Evolutionary conservation across 1,140 invertebrate genomes (phyloP).

Genomic region (Asbolus verrucosus): DNA sequence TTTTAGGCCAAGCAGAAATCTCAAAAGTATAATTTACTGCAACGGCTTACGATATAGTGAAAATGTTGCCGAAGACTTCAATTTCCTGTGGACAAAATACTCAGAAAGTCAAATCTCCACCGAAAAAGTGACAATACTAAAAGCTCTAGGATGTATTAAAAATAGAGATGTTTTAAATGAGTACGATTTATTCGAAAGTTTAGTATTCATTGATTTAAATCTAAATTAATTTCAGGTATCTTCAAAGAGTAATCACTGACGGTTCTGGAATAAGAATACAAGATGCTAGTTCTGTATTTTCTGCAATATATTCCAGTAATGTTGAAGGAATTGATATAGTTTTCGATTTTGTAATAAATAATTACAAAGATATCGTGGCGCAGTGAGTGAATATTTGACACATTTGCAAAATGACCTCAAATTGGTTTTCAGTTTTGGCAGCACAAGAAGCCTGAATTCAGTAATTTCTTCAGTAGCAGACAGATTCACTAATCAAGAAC

Average conservation of each 20-base stretch:
- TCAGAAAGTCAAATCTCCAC: slow-evolving; percentile 66
- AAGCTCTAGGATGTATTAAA: slow-evolving; percentile 72
- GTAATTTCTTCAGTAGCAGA: slow-evolving; percentile 57
- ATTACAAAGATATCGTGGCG: slow-evolving; percentile 62
- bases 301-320: slow-evolving; percentile 64
- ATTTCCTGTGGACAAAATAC: slow-evolving; percentile 68
- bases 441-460: neutral
- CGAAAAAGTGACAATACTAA: slow-evolving; percentile 71
- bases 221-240: neutral
- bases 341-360: slow-evolving; percentile 66
- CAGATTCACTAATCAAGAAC: slow-evolving; percentile 65
- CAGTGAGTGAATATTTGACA: slow-evolving; percentile 66
- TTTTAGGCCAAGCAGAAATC: slow-evolving; percentile 68
- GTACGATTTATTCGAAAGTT: too few relatives aligned
- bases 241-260: neutral
- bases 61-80: slow-evolving; percentile 63
- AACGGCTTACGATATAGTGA: slow-evolving; percentile 65
- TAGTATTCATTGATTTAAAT: too few relatives aligned
- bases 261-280: slow-evolving; percentile 10
- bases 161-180: too few relatives aligned
- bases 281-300: slow-evolving; percentile 8
- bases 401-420: slow-evolving; percentile 46
- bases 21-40: slow-evolving; percentile 72
- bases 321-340: slow-evolving; percentile 66
- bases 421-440: slow-evolving; percentile 1